phyloP scores from a whole-genome alignment of 2,113 vertebrate genomes.

The Dermatemys mawii region DNA sequence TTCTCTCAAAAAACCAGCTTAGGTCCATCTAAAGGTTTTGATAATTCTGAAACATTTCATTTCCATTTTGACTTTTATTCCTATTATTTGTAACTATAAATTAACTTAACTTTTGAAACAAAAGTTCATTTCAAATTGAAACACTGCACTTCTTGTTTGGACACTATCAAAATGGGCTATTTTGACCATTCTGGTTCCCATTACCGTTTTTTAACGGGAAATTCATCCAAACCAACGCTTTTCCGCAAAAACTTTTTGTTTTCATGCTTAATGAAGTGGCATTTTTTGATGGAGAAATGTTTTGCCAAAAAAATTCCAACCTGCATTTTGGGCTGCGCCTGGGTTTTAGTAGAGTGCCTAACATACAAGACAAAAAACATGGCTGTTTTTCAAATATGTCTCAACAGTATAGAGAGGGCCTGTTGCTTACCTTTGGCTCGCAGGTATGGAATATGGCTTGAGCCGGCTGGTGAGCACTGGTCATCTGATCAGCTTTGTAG shows the following conservation, averaged over 20 bases:
- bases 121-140: neutral
- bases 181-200: neutral
- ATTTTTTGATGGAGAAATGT: neutral
- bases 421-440: neutral
- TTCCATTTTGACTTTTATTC: neutral
- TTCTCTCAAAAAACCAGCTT: no score
- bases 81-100: neutral
- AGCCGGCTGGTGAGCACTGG: neutral
- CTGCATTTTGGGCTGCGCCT: neutral
- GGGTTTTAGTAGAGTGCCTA: neutral
- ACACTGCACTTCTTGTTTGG: neutral
- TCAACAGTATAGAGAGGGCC: neutral
- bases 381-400: neutral
- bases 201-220: no score
- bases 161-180: neutral
- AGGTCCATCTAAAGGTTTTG: neutral
- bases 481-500: accelerated
- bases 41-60: neutral
- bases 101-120: neutral
- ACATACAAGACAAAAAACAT: neutral
- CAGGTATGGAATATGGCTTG: neutral
- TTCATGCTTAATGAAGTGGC: neutral
- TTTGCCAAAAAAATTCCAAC: neutral
- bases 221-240: neutral
- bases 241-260: neutral